Conservation (phyloP, 2,797 vertebrate species). For the Percopsis omiscomaycus region DNA sequence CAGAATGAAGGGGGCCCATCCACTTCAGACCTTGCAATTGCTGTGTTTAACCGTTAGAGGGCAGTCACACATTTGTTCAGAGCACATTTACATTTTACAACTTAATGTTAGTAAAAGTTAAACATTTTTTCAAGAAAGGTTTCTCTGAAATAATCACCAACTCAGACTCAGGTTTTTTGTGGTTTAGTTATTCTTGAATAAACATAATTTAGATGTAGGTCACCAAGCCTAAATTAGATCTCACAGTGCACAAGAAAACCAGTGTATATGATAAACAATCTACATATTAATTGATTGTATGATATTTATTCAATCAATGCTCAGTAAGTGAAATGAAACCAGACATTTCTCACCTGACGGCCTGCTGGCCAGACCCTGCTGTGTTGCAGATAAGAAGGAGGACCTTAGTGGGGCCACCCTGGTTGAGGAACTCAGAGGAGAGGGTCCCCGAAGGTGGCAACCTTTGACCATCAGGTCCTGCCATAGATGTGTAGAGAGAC, state of each 20-base stretch:
- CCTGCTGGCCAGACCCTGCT: conserved; percentile 77
- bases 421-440: conserved; percentile 82
- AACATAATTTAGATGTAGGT: too few species aligned
- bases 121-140: too few species aligned
- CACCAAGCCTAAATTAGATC: too few species aligned
- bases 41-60: too few species aligned
- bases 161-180: too few species aligned
- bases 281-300: background rate
- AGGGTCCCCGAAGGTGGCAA: conserved; percentile 66
- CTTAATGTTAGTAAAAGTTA: too few species aligned
- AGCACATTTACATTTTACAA: too few species aligned
- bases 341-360: conserved; percentile 76
- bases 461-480: conserved; percentile 65
- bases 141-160: too few species aligned
- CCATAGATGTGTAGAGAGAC: conserved; percentile 70
- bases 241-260: background rate
- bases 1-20: too few species aligned
- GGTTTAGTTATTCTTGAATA: too few species aligned
- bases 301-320: background rate
- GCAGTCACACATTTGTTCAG: too few species aligned
- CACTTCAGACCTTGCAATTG: too few species aligned
- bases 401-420: conserved; percentile 71
- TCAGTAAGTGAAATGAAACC: background rate
- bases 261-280: background rate
- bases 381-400: conserved; percentile 88